Evolutionary conservation across 2,888 invertebrate species (phyloP).

Genomic region (Leptopilina drosophilae): DNA sequence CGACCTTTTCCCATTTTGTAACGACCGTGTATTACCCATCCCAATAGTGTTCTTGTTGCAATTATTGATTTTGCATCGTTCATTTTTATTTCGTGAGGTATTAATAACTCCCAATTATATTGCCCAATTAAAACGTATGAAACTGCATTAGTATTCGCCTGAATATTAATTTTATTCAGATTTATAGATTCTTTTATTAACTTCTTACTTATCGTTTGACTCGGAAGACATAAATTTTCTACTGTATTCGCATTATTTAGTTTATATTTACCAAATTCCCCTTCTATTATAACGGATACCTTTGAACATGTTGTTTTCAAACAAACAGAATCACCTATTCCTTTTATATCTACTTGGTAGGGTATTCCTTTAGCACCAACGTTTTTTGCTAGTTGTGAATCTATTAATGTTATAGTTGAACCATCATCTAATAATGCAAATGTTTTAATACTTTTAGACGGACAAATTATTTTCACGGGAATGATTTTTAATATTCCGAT

Average conservation of each 20-base stretch:
- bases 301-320: too few species aligned
- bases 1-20: too few species aligned
- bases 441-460: background rate
- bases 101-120: constrained; percentile 41
- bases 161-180: background rate
- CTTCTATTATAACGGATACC: too few species aligned
- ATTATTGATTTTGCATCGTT: background rate
- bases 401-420: background rate
- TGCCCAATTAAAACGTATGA: constrained; percentile 46
- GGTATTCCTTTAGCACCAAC: background rate
- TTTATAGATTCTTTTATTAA: constrained; percentile 16
- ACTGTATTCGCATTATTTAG: too few species aligned
- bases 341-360: background rate
- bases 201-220: background rate
- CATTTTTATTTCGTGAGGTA: background rate
- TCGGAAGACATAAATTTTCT: too few species aligned
- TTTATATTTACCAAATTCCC: too few species aligned
- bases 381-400: background rate
- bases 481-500: background rate
- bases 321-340: too few species aligned
- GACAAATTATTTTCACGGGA: background rate
- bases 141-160: background rate
- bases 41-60: constrained; percentile 20
- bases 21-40: constrained; percentile 19
- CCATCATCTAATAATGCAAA: background rate